Evolutionary conservation across 2,797 vertebrate genomes (phyloP).

Genomic region (Nothura maculosa): DNA sequence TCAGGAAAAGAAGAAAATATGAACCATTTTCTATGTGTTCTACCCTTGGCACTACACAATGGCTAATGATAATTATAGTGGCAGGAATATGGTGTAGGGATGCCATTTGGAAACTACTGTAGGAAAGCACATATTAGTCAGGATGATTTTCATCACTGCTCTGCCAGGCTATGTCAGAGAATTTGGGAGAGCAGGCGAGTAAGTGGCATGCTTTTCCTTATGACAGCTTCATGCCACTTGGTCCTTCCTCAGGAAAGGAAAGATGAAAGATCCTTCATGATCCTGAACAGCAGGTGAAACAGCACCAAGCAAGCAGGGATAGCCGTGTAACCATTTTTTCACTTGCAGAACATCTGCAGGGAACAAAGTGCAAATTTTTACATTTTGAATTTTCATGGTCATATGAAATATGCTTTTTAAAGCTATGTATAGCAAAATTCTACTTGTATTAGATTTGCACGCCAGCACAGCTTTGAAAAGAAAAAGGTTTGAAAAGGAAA

Average conservation of each 20-base stretch:
- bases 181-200: fast-evolving
- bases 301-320: background rate
- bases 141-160: background rate
- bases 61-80: background rate
- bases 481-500: background rate
- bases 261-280: background rate
- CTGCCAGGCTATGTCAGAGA: background rate
- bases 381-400: background rate
- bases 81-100: background rate
- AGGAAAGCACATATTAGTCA: background rate
- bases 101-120: background rate
- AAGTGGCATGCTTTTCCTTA: background rate
- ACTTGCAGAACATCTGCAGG: background rate
- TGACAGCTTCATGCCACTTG: background rate
- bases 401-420: background rate
- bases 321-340: background rate
- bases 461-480: background rate
- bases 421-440: background rate
- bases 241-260: background rate
- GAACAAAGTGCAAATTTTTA: background rate
- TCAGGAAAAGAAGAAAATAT: background rate
- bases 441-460: background rate
- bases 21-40: background rate
- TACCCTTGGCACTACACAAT: background rate
- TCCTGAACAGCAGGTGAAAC: too few species aligned